A percentile compares a stretch with the other conserved stretches of the same genome.
Conservation (phyloP, 2,113 vertebrate genomes). For the Lycocorax pyrrhopterus region DNA sequence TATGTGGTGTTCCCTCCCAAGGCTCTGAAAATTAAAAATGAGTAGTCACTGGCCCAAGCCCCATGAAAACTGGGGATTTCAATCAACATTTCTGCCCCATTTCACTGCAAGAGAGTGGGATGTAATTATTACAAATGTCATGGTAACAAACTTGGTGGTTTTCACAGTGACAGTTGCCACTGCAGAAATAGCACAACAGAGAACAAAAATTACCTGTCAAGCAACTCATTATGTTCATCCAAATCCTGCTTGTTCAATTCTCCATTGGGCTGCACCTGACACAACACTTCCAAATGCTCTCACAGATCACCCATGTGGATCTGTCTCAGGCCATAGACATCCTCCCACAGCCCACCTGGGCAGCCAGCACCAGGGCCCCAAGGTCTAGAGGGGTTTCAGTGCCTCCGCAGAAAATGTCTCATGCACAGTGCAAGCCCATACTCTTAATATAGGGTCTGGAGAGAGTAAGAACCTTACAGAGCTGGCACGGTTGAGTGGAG, state of each 20-base stretch:
- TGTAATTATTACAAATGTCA: constrained; percentile 69
- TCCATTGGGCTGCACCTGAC: constrained; percentile 21
- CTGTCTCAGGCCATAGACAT: not conserved
- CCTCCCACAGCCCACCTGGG: not conserved
- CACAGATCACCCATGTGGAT: not conserved
- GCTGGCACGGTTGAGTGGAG: not conserved
- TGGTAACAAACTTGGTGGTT: constrained; percentile 63
- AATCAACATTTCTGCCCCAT: constrained; percentile 63
- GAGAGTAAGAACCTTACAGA: not conserved
- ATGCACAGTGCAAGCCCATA: not conserved
- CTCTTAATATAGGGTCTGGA: not conserved
- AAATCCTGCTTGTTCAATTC: constrained; percentile 40
- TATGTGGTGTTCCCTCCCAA: constrained; percentile 2
- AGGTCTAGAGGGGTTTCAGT: not conserved
- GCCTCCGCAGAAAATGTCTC: not conserved
- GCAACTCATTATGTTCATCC: constrained; percentile 53
- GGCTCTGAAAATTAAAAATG: constrained; percentile 56
- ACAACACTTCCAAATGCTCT: constrained; percentile 4
- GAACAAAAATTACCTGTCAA: constrained; percentile 69
- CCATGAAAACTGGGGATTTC: constrained; percentile 52
- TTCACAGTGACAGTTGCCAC: constrained; percentile 64
- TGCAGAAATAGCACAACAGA: constrained; percentile 65
- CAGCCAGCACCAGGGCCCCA: not conserved
- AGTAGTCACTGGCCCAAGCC: constrained; percentile 55
- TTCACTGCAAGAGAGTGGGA: constrained; percentile 62